Evolutionary conservation across 2,113 vertebrate genomes (phyloP).

Genomic region (Corythornis cristatus): DNA sequence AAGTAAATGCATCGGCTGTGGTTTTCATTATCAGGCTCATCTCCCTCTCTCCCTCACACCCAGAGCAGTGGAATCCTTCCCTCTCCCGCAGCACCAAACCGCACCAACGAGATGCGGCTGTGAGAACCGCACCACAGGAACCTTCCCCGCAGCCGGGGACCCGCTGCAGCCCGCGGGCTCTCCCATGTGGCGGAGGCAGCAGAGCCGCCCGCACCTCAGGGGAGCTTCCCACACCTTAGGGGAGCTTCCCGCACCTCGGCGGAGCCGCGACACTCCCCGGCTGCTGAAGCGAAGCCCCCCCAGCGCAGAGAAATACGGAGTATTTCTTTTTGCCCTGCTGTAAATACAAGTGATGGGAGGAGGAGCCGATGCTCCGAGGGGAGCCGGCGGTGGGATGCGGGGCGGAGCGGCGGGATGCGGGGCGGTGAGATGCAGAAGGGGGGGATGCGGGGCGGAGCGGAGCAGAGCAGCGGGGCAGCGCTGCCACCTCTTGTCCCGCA

Average conservation of each 20-base stretch:
- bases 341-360: slow-evolving; percentile 16
- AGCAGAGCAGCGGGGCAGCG: no score
- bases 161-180: neutral
- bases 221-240: no score
- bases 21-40: slow-evolving; percentile 64
- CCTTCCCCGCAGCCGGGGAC: neutral
- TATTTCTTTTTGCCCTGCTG: neutral
- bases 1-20: slow-evolving; percentile 51
- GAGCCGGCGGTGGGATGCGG: neutral
- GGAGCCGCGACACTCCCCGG: neutral
- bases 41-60: slow-evolving; percentile 35
- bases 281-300: neutral
- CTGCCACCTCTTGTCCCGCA: slow-evolving; percentile 72
- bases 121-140: neutral
- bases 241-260: no score
- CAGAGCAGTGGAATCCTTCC: slow-evolving; percentile 2
- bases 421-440: no score
- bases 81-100: slow-evolving; percentile 23
- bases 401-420: no score
- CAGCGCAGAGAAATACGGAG: neutral
- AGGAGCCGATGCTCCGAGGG: neutral
- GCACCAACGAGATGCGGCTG: neutral
- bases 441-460: no score
- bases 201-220: no score
- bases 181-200: fast-evolving